Evolutionary conservation across 2,113 vertebrate genomes (phyloP), one percentile per base, ranked within the genome.

Genomic region (Tupaia tana): DNA sequence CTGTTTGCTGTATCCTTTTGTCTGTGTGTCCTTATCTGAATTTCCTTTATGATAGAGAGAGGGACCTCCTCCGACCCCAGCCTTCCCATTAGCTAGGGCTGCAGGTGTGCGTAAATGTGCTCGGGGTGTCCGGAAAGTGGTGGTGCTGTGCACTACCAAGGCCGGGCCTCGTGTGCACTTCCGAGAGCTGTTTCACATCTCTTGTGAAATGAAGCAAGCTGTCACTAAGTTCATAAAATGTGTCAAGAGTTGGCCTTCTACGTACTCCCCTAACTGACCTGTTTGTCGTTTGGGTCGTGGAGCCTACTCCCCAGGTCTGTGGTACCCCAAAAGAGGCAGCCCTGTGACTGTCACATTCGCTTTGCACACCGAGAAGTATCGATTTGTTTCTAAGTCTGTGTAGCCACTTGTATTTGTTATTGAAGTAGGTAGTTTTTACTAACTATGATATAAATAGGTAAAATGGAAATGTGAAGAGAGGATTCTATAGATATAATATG

Each of bases 291-390:
- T 10, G 0, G 82, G 54, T 3, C 2, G 0, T 2, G 22, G 59
- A 85, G 59, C 73, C n/a, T 73, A 0, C 3, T 20, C 0, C 0
- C 22, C 31, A 63, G 88, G 71, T 52, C 22, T 1, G 8, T 66
- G 70, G 22, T 4, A n/a, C 43, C 29, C 34, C 7, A n/a, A 27
- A 6, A 0, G 5, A 22, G 54, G 19, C 29, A 3, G 13, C 59
- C 1, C 5, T 0, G 52, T 20, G 0, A 0, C 6, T 9, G 14
- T n/a, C 71, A 18, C 9, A 3, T 0, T 19, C 1, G 1, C 52
- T 85, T 56, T 81, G 22, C 16, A n/a, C 43, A 20, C 24, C 19
- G 0, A 3, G 25, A 25, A 7, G 20, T 14, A 7, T 11, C 12
- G 14, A 66, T 31, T 52, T 9, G 1, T 71, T 25, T 24, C 78